Conservation (phyloP, 2,888 invertebrate species). For the Protonemura montana region DNA sequence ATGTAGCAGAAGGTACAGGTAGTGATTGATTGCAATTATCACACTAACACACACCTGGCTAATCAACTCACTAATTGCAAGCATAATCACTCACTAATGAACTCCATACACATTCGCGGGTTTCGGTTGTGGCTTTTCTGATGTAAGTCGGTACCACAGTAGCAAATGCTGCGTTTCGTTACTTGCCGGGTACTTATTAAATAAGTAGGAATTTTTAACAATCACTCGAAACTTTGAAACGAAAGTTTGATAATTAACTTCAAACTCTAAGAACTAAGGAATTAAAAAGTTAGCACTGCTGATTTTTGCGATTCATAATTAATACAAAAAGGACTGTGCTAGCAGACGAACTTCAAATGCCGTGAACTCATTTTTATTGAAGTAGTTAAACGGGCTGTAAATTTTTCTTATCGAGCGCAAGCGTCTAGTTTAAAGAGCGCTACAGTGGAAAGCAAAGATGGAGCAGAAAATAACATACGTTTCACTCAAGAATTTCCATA, state of each 20-base stretch:
- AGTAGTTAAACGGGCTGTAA: not conserved
- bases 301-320: not conserved
- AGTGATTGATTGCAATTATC: not conserved
- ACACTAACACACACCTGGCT: not conserved
- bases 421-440: not conserved
- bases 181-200: not conserved
- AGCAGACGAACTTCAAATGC: not conserved
- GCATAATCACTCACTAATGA: not conserved
- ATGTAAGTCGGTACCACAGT: too few relatives aligned
- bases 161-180: not conserved
- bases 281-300: not conserved
- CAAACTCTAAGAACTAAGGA: not conserved
- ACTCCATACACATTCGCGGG: not conserved
- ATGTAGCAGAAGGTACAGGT: too few relatives aligned
- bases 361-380: not conserved
- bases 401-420: not conserved
- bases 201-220: not conserved
- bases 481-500: not conserved
- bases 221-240: not conserved
- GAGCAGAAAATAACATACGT: not conserved
- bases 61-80: not conserved
- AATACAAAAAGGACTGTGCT: not conserved
- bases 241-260: not conserved
- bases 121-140: too few relatives aligned
- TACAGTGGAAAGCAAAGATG: not conserved